Base-by-base conservation (phyloP, 2,797 vertebrate species). In the Spea hammondii region DNA sequence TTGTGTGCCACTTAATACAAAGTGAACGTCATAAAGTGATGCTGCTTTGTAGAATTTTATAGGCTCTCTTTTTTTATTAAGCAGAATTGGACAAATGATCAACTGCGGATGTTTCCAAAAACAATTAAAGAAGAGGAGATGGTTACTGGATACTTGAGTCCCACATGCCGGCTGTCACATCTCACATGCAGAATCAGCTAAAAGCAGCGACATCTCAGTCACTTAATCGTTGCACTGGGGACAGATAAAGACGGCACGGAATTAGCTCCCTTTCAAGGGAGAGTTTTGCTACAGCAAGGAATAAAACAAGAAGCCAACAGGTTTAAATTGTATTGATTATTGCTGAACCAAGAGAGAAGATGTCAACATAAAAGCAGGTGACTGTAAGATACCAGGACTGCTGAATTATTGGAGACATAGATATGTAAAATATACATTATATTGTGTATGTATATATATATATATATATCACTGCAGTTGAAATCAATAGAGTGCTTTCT, bases 101-200 rank as follows among this genome's bases (percentile, higher is more conserved):
- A 74, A 64, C 69, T 47, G 71, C 62, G 54, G 48, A 74, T 10
- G 65, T 70, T 65, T 74, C 78, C 57, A n/a, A 64, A 17, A 50
- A 72, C 78, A 79, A 79, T 79, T 74, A 79, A 74, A 50, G n/a
- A 11, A n/a, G 48, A 74, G 55, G n/a, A 46, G 67, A 60, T 79
- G 10, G 64, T 79, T 74, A 55, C 49, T 11, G 65, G 72, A 60
- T 60, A 54, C 65, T n/a, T 60, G 53, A 64, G 49, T 68, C 48
- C 49, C 78, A 74, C 65, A 79, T 64, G 72, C 47, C 71, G 78
- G 70, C 78, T 74, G 72, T 64, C 72, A 55, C 6, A 54, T 74
- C 77, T 79, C 70, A 8, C 62, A 65, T 48, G 71, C 47, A 14
- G 44, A 9, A 17, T 62, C 47, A 53, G 65, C 54, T 73, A 5